These are phyloP conservation scores for Heliconius aoede DNA, from an alignment of 2,888 invertebrate genomes.

Conservation along the genomic window DNA sequence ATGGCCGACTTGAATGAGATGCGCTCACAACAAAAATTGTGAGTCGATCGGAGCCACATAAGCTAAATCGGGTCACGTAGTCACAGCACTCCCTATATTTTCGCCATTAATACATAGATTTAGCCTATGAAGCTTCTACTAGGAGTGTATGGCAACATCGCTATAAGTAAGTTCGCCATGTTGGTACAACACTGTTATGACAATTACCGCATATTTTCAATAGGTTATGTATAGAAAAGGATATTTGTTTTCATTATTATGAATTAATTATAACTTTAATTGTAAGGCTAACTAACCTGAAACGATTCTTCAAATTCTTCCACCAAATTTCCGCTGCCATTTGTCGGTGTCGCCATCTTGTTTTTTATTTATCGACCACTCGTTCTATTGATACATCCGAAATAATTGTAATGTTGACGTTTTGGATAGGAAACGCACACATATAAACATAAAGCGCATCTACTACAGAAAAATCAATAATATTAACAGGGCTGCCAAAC, in stretches of 20 bases:
- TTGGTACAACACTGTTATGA: constrained; percentile 70
- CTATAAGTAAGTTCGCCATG: constrained; percentile 60
- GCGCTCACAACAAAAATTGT: constrained; percentile 72
- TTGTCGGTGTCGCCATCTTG: constrained; percentile 90
- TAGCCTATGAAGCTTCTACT: constrained; percentile 74
- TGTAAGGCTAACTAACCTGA: constrained; percentile 84
- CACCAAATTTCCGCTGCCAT: constrained; percentile 92
- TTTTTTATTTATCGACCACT: constrained; percentile 41
- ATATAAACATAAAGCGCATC: constrained; percentile 24
- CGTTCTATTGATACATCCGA: constrained; percentile 45
- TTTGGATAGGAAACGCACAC: neutral
- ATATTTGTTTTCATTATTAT: constrained; percentile 36
- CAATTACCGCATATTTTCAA: constrained; percentile 55
- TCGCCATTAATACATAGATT: constrained; percentile 55
- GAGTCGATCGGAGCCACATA: constrained; percentile 71
- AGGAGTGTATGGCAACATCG: constrained; percentile 57
- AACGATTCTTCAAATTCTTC: constrained; percentile 96
- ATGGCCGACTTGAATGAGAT: constrained; percentile 80
- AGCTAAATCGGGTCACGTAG: constrained; percentile 77
- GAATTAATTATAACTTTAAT: constrained; percentile 28
- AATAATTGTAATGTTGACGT: constrained; percentile 30
- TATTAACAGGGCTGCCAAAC: constrained; percentile 48
- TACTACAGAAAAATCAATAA: constrained; percentile 37
- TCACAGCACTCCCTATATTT: constrained; percentile 61
- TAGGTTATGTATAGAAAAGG: constrained; percentile 61